Conservation (phyloP, 2,888 invertebrate species). For the Lasioglossum marginatum region DNA sequence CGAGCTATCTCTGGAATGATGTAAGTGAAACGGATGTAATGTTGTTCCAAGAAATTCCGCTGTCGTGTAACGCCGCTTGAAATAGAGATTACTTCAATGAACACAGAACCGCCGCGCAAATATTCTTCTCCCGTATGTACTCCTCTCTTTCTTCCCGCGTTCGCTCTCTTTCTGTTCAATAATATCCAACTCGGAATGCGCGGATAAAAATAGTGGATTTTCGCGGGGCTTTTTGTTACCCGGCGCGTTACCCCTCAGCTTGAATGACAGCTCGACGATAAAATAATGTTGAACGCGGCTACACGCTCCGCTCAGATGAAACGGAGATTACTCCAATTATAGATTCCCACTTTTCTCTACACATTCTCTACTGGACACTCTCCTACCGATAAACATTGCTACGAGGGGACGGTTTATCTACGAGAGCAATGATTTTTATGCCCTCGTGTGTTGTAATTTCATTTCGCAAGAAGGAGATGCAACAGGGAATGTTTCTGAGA, state of each 20-base stretch:
- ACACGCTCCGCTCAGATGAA: not conserved
- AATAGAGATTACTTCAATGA: constrained; percentile 64
- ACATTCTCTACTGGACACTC: not conserved
- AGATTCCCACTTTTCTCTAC: not conserved
- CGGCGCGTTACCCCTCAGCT: not conserved
- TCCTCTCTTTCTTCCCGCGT: not conserved
- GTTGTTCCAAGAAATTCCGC: constrained; percentile 59
- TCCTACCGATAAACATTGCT: not conserved
- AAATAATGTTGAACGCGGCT: not conserved
- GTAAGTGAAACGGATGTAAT: constrained; percentile 59
- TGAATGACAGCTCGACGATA: constrained; percentile 13
- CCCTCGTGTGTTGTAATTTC: not conserved
- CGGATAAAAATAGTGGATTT: constrained; percentile 25
- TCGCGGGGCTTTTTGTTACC: not conserved
- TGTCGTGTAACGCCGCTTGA: constrained; percentile 56
- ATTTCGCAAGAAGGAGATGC: not conserved
- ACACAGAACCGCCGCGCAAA: constrained; percentile 26
- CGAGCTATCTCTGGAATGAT: constrained; percentile 53
- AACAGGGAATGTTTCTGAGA: not conserved
- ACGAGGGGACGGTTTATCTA: constrained; percentile 1
- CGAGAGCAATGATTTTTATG: not conserved
- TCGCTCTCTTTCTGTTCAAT: not conserved
- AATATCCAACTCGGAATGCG: not conserved
- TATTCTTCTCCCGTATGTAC: not conserved
- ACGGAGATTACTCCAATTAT: constrained; percentile 15